A percentile compares a stretch with the other conserved stretches of the same genome.
Evolutionary conservation across 2,888 invertebrate genomes (phyloP).

Genomic region (Kryphioiulus occultus): DNA sequence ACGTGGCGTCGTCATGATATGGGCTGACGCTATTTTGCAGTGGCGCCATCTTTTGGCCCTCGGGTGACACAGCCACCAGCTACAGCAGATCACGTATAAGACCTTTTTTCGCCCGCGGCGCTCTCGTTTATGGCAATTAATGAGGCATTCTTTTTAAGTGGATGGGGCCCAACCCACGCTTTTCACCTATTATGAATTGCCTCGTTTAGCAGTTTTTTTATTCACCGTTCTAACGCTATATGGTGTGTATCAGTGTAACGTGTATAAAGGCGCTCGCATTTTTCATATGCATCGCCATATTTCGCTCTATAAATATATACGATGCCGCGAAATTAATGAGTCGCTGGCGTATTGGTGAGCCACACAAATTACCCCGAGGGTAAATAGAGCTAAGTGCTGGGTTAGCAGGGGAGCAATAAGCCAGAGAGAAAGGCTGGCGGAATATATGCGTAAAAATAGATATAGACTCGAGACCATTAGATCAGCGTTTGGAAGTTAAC

Average conservation of each 20-base stretch:
- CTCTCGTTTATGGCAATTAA: background rate
- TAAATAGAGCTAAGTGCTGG: slow-evolving; percentile 45
- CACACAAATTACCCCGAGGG: slow-evolving; percentile 43
- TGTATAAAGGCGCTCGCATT: slow-evolving; percentile 4
- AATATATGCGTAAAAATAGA: background rate
- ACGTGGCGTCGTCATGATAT: too few relatives aligned
- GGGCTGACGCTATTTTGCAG: background rate
- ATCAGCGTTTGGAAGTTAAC: slow-evolving; percentile 29
- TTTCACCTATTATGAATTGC: slow-evolving; percentile 35
- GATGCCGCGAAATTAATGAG: slow-evolving; percentile 26
- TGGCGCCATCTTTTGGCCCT: background rate
- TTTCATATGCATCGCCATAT: slow-evolving; percentile 25
- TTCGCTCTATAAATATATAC: slow-evolving; percentile 6
- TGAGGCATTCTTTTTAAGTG: slow-evolving; percentile 22
- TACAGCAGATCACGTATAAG: background rate
- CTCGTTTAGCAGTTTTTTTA: slow-evolving; percentile 14
- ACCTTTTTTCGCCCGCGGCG: background rate
- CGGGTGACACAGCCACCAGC: background rate
- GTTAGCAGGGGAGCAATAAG: slow-evolving; percentile 40
- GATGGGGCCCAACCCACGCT: slow-evolving; percentile 7
- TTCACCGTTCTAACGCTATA: background rate
- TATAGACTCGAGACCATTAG: background rate
- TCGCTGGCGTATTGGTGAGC: slow-evolving; percentile 35
- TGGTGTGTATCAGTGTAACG: background rate
- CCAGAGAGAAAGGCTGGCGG: background rate